Base-by-base conservation (phyloP, 2,888 invertebrate genomes). In the Hypselothyrea guttata region DNA sequence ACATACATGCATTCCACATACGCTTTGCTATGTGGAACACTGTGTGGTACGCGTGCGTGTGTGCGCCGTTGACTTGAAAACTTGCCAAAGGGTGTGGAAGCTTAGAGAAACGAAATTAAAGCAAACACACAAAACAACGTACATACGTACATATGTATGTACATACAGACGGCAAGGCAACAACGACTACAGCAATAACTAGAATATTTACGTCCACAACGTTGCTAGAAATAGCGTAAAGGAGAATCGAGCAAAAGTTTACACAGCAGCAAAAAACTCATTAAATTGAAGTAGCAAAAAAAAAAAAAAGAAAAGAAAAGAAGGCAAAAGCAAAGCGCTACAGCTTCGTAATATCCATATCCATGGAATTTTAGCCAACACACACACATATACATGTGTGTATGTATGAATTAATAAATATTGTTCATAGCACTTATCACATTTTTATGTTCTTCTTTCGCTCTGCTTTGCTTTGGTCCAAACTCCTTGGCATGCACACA, bases 11-110 rank as follows among this genome's bases (percentile, higher is more conserved):
- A n/a, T n/a, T n/a, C n/a, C n/a, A n/a, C n/a, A n/a, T n/a, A n/a
- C n/a, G n/a, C n/a, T n/a, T n/a, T n/a, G n/a, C n/a, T n/a, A n/a
- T n/a, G n/a, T n/a, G n/a, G n/a, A n/a, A n/a, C n/a, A n/a, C n/a
- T n/a, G n/a, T 41, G 42, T 28, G 8, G 28, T 33, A 11, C 8
- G 16, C 13, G 11, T 31, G 8, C 11, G 27, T n/a, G 18, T 22
- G 38, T 40, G 53, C 48, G 51, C 54, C 46, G 54, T 28, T 44
- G 69, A 63, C 62, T 77, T 72, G 60, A 67, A 73, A 75, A 58
- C 61, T 61, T 77, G 75, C 67, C 72, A 77, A 81, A 81, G 77
- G 79, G 83, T 71, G 76, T 76, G 65, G 61, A 69, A 62, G 63
- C 75, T 65, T 59, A 63, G 51, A 65, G 65, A 68, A 68, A 45